Conservation (phyloP, 2,113 vertebrate genomes). For the Plecturocebus donacophilus region DNA sequence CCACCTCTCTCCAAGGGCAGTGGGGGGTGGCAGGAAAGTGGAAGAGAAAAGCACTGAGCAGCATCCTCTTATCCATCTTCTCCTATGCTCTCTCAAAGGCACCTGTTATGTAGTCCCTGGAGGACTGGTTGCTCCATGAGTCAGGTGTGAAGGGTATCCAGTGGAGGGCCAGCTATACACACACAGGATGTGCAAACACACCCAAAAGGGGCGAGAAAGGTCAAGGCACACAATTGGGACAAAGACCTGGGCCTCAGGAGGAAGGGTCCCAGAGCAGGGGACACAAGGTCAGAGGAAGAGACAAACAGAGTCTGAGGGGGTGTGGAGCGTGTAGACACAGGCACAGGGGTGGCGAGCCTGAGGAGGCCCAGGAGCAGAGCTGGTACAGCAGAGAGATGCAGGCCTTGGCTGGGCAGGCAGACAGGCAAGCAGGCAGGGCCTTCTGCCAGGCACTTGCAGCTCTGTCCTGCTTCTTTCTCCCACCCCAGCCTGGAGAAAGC, state of each 20-base stretch:
- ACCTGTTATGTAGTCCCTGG: background rate
- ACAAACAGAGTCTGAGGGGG: background rate
- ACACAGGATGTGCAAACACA: background rate
- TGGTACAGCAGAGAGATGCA: background rate
- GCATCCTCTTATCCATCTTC: background rate
- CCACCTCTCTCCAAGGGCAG: background rate
- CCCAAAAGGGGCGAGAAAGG: background rate
- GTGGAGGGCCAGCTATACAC: background rate
- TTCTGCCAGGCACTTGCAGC: background rate
- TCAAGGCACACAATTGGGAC: background rate
- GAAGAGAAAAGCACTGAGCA: background rate
- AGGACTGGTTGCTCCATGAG: background rate
- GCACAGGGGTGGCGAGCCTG: background rate
- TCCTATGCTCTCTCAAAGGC: background rate
- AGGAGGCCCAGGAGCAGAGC: background rate
- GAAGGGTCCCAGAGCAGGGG: background rate
- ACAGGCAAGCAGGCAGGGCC: background rate
- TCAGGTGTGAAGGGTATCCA: background rate
- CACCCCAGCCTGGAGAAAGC: background rate
- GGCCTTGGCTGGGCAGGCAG: background rate
- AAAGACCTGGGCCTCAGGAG: background rate
- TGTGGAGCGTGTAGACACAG: background rate
- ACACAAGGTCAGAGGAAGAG: background rate
- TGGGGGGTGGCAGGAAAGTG: background rate
- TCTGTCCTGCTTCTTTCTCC: background rate